Evolutionary conservation across 1,140 invertebrate genomes (phyloP).

Genomic region (Panagrolaimus sp.): DNA sequence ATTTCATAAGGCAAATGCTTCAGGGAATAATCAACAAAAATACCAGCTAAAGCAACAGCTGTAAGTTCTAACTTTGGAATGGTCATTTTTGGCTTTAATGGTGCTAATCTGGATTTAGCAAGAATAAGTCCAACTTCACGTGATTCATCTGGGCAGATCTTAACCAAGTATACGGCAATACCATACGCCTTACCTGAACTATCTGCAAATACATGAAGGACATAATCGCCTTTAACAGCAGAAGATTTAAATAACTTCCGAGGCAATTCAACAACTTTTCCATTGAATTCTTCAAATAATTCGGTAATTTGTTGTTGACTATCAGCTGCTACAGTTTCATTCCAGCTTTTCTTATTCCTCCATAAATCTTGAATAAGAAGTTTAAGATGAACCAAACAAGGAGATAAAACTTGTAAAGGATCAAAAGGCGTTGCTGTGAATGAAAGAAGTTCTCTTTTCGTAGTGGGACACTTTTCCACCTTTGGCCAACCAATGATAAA

Average conservation of each 20-base stretch:
- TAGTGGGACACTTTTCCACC: not conserved
- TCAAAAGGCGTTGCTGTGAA: slow-evolving; percentile 26
- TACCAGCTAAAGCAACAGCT: slow-evolving; percentile 17
- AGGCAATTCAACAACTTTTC: no score
- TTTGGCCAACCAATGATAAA: not conserved
- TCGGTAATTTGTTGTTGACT: no score
- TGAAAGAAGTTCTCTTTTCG: slow-evolving; percentile 27
- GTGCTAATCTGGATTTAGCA: slow-evolving; percentile 27
- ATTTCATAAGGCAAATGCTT: slow-evolving; percentile 18
- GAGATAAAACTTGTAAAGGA: slow-evolving; percentile 28
- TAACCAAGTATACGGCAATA: slow-evolving; percentile 26
- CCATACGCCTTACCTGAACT: slow-evolving; percentile 26
- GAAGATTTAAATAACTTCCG: no score
- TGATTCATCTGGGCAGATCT: no score
- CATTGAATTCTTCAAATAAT: no score
- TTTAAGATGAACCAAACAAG: slow-evolving; percentile 29
- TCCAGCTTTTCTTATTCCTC: no score
- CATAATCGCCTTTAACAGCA: no score
- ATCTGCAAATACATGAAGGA: slow-evolving; percentile 35
- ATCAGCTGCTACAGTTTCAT: no score
- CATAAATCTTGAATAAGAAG: slow-evolving; percentile 33
- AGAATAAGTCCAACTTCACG: slow-evolving; percentile 8
- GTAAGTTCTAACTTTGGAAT: slow-evolving; percentile 37
- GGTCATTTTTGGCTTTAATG: not conserved
- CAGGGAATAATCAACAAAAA: not conserved